A percentile compares a stretch with the other conserved stretches of the same genome.
Conservation (phyloP, 2,888 invertebrate species). For the Brachypalpus laphriformis region DNA sequence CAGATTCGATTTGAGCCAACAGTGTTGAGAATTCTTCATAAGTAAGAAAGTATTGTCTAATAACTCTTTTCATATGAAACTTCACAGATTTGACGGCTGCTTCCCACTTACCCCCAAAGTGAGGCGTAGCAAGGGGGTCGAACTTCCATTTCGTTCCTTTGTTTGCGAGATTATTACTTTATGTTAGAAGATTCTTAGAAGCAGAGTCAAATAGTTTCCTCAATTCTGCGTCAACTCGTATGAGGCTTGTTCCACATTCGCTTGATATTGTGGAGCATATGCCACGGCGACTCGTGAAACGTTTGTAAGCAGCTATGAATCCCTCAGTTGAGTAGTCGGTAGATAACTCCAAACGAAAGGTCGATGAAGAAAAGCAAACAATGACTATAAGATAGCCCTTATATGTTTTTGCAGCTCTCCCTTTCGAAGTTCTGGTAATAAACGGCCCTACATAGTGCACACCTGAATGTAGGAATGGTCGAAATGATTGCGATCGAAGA, state of each 20-base stretch:
- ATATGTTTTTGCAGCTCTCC: constrained; percentile 55
- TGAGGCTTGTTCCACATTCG: constrained; percentile 77
- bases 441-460: constrained; percentile 75
- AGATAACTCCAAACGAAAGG: constrained; percentile 25
- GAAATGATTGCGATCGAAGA: constrained; percentile 30
- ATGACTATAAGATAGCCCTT: constrained; percentile 76
- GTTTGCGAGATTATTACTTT: constrained; percentile 31
- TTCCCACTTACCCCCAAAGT: no score
- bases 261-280: constrained; percentile 72
- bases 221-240: constrained; percentile 74
- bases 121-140: constrained; percentile 50
- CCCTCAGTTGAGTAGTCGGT: constrained; percentile 70
- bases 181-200: constrained; percentile 5
- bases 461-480: constrained; percentile 68
- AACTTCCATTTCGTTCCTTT: no score
- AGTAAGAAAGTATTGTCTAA: constrained; percentile 13
- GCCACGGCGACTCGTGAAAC: constrained; percentile 77
- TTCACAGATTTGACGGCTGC: constrained; percentile 37
- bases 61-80: no score
- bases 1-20: constrained; percentile 72
- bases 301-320: constrained; percentile 75
- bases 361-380: constrained; percentile 74
- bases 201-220: constrained; percentile 8
- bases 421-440: constrained; percentile 42
- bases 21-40: constrained; percentile 48